phyloP scores from a whole-genome alignment of 2,888 invertebrate species.

The Noctua fimbriata region DNA sequence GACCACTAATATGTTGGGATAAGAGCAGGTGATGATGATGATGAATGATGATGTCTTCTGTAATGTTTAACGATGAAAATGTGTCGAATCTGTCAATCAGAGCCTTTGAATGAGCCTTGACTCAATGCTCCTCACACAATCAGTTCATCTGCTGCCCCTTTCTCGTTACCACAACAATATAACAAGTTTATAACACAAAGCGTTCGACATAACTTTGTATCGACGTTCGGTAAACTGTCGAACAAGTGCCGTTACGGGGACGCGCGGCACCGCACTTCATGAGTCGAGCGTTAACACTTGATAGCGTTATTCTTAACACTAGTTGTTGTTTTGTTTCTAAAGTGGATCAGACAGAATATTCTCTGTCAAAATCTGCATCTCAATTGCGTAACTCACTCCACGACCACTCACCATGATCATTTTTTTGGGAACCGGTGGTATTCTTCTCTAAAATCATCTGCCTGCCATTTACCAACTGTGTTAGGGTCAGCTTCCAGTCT shows the following conservation, averaged over 20 bases:
- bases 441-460: neutral
- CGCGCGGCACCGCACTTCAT: slow-evolving; percentile 11
- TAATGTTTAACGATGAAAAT: neutral
- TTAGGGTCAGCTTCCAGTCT: no score
- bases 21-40: no score
- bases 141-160: neutral
- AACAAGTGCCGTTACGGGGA: slow-evolving; percentile 29
- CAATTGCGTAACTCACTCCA: neutral
- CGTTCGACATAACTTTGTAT: slow-evolving; percentile 26
- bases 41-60: neutral
- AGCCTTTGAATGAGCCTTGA: neutral
- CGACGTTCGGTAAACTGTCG: slow-evolving; percentile 25
- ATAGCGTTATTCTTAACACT: slow-evolving; percentile 5
- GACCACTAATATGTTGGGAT: no score
- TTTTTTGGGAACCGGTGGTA: no score
- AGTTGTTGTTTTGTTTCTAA: neutral
- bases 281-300: neutral
- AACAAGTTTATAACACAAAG: neutral
- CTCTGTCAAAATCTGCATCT: neutral
- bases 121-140: neutral
- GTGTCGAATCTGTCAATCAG: neutral
- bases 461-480: no score
- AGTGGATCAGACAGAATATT: neutral
- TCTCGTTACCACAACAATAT: neutral
- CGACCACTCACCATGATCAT: neutral